A percentile compares a stretch with the other conserved stretches of the same genome.
Conservation (phyloP, 2,888 invertebrate species). For the Cecidostiba fungosa region DNA sequence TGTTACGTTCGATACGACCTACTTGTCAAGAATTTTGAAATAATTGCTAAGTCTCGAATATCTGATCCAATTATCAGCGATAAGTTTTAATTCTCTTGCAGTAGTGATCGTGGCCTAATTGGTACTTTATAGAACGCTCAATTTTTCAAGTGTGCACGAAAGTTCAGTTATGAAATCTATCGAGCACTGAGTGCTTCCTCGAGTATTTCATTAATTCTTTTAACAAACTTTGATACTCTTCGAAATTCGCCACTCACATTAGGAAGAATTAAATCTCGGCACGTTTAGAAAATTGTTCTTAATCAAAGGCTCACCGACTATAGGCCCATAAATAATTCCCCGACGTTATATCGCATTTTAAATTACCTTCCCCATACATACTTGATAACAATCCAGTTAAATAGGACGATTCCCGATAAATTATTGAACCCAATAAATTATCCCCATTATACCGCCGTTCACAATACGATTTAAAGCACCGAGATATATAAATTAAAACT, state of each 20-base stretch:
- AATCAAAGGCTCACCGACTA: no score
- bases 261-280: no score
- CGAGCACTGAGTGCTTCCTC: neutral
- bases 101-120: neutral
- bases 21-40: neutral
- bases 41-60: neutral
- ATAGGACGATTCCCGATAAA: neutral
- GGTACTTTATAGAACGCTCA: neutral
- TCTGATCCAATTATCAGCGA: neutral
- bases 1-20: neutral
- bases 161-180: neutral
- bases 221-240: no score
- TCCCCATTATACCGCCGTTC: neutral
- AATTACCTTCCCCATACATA: neutral
- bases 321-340: neutral
- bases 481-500: neutral
- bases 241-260: neutral
- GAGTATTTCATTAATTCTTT: neutral
- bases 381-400: neutral
- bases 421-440: neutral
- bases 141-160: neutral
- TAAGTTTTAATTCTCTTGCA: neutral
- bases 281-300: no score
- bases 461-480: neutral
- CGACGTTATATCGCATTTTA: neutral